Conservation (phyloP, 2,888 invertebrate genomes). For the Pheosia tremula region DNA sequence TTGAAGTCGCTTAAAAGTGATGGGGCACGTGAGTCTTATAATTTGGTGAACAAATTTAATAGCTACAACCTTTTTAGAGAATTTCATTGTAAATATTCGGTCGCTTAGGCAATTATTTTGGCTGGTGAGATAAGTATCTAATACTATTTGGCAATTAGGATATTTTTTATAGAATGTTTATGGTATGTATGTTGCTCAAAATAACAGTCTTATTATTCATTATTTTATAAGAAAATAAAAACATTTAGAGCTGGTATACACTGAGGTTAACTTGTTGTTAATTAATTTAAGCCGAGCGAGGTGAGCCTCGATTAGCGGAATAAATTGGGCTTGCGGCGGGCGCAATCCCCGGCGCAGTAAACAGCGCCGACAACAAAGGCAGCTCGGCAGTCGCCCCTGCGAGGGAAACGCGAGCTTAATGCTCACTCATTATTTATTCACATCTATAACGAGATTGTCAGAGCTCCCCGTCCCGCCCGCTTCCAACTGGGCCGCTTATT, state of each 20-base stretch:
- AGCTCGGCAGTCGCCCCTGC: constrained; percentile 56
- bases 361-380: constrained; percentile 78
- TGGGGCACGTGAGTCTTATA: background rate
- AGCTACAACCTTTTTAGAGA: background rate
- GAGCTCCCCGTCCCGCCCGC: constrained; percentile 62
- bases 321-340: constrained; percentile 77
- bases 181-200: no score
- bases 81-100: no score
- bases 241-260: constrained; percentile 42
- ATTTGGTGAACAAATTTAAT: background rate
- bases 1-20: background rate
- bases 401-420: constrained; percentile 69
- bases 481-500: constrained; percentile 60
- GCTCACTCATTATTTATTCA: constrained; percentile 83
- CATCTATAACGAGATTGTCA: constrained; percentile 81
- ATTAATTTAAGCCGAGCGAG: constrained; percentile 76
- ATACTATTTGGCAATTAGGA: no score
- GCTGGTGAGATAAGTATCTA: no score
- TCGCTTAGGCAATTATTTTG: no score
- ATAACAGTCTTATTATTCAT: background rate
- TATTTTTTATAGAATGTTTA: no score
- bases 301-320: constrained; percentile 78
- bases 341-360: constrained; percentile 72
- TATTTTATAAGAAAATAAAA: constrained; percentile 10
- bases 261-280: constrained; percentile 69